Evolutionary conservation across 2,888 invertebrate genomes (phyloP), one percentile per base, ranked within the genome.

Genomic region (Amorpha juglandis): DNA sequence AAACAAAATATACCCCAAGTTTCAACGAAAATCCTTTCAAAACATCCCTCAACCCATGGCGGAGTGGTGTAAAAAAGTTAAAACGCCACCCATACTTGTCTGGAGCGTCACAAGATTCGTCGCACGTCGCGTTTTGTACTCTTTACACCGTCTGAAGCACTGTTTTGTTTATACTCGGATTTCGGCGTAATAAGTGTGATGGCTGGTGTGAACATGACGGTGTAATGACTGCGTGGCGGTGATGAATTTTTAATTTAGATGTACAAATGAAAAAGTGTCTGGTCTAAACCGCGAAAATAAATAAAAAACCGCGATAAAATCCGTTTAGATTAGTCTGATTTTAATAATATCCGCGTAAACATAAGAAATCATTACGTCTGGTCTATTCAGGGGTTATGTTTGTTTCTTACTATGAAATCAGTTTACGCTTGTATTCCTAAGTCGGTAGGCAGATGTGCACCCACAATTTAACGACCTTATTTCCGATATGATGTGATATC

Each of bases 121-220:
- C 58, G 38, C 16, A 9, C 19, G 16, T 45, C 45, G 27, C 27
- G 6, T 63, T 63, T 63, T 63, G 63, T 63, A 33, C 48, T 63
- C 35, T 63, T 50, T 50, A 51, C 33, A 35, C 48, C n/a, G 63
- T 63, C 63, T 63, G 51, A 51, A 63, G 63, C 38, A 27, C 12
- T 63, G 50, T 38, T 63, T 63, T 63, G 63, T 63, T 63, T 38
- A 42, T 58, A 55, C 52, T n/a, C n/a, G n/a, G 33, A 53, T 42
- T 27, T 38, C 42, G 58, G 14, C 45, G 45, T 14, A 45, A 45
- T 58, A 8, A 19, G 42, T 11, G 19, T 42, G 16, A n/a, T 27
- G 14, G 12, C 11, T 50, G 11, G 58, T 58, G 21, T 12, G 19
- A 58, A 19, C 1, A 58, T 42, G 19, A 42, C 19, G 19, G 14